Base-by-base conservation (phyloP, 2,888 invertebrate species). In the Orthosia gothica region DNA sequence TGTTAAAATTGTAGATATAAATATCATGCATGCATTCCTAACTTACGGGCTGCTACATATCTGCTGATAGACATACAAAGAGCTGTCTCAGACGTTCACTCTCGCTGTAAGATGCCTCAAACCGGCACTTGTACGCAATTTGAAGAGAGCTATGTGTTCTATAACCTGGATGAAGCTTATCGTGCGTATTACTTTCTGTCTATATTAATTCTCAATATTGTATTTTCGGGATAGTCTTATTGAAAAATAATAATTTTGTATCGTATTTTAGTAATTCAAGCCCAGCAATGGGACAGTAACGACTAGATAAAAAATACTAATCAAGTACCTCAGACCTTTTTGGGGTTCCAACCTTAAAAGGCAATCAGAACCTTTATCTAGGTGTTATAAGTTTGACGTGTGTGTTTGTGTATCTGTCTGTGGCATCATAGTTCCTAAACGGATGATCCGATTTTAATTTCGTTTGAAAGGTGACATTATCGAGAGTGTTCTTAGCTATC, bases 1-100 rank as follows among this genome's bases (percentile, higher is more conserved):
- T 26, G 26, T 26, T 26, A 4, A 26, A 26, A 26, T 26, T 32
- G 32, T 32, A 32, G 32, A 32, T 32, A 2, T n/a, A n/a, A n/a
- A 7, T 32, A 32, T 32, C 54, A 15, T 63, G 40, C 32, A 52
- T 61, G n/a, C 18, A 62, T 23, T 23, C 40, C 26, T 62, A 32
- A 59, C 9, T 20, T 5, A 47, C 5, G n/a, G 11, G 11, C 15
- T 47, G 49, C 18, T 52, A 49, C 47, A 40, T 59, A 15, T 59
- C 3, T 77, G 26, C 45, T n/a, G 18, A 9, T 23, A 58, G 9
- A 61, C 12, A 61, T 26, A 40, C 49, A 52, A 4, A n/a, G 18
- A 54, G 50, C 5, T 26, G 55, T 59, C 49, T 64, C 20, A 66
- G 58, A 65, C 32, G 45, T 58, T 75, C 76, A 77, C 49, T 65